Base-by-base conservation (phyloP, 2,888 invertebrate genomes). In the Synanthedon tipuliformis region DNA sequence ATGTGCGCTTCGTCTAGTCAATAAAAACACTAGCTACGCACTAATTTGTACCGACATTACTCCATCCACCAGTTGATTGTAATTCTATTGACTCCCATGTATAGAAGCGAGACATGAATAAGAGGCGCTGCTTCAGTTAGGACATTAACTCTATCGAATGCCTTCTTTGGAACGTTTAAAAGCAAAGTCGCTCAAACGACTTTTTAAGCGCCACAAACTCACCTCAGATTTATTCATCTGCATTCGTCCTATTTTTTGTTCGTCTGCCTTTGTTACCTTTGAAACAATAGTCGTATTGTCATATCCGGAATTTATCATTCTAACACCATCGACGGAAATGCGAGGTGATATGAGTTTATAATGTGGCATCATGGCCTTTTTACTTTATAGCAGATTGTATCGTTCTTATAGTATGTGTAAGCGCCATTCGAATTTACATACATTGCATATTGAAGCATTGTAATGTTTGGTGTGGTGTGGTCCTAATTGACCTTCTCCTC, bases 271-370 rank as follows among this genome's bases (percentile, higher is more conserved):
- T 85, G 85, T 86, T 78, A 66, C 62, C 64, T 67, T 70, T 80
- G 73, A 82, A 80, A 86, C 86, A 87, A 87, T 86, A 70, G 85
- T 69, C 65, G 76, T 73, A 68, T 72, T 73, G 79, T 78, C 81
- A 79, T 82, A 82, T 85, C 83, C 83, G 80, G 81, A 78, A 76
- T 81, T 83, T 80, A 82, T 85, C 76, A 86, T 84, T 83, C 86
- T 77, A 78, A 73, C 83, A 77, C 83, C 86, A 86, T 85, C 83
- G 68, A 69, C 85, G 86, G 86, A 86, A 81, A 85, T 64, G 78
- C 66, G 69, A 69, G 70, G 73, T 72, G 78, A 79, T 85, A 86
- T 81, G 86, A 66, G 81, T 80, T 82, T 83, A 81, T 86, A 86
- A 86, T 86, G 71, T 76, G 75, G 69, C 73, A 77, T 82, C 78